Conservation (phyloP, 2,797 vertebrate genomes). For the Aulostomus chinensis region DNA sequence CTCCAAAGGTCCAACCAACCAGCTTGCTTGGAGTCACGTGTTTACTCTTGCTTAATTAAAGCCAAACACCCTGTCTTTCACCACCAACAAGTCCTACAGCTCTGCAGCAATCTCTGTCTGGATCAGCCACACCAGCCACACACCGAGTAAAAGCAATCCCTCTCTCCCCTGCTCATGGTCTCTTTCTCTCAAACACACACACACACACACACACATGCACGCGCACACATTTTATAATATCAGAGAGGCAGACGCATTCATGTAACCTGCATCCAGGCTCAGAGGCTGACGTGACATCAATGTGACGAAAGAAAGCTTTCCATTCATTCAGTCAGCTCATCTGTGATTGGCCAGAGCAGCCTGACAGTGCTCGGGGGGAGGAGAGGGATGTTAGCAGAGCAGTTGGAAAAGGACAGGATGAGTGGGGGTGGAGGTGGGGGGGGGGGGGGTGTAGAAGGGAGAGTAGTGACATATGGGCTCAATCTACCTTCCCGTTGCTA, state of each 20-base stretch:
- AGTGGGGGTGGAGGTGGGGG: too few species aligned
- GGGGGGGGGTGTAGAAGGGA: neutral
- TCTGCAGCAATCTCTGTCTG: constrained; percentile 38
- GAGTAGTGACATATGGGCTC: constrained; percentile 35
- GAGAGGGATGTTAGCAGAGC: constrained; percentile 16
- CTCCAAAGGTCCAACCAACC: too few species aligned
- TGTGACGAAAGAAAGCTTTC: constrained; percentile 46
- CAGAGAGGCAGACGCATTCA: constrained; percentile 44
- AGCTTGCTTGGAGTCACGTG: too few species aligned
- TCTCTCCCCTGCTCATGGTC: too few species aligned
- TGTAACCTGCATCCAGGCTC: constrained; percentile 25
- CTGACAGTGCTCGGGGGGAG: constrained; percentile 21
- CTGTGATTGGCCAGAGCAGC: constrained; percentile 42
- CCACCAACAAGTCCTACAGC: constrained; percentile 63
- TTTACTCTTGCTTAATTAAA: constrained; percentile 44
- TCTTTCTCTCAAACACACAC: too few species aligned
- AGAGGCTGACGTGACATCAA: constrained; percentile 45
- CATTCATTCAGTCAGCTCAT: constrained; percentile 48
- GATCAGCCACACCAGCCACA: constrained; percentile 33
- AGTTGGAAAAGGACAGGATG: constrained; percentile 10
- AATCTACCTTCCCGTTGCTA: constrained; percentile 12
- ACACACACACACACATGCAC: constrained; percentile 7
- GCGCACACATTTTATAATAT: constrained; percentile 22
- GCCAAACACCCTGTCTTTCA: constrained; percentile 52
- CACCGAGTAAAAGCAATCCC: too few species aligned